Evolutionary conservation across 1,140 invertebrate species (phyloP), one percentile per base, ranked within the genome.

Genomic region (Drosophila santomea): DNA sequence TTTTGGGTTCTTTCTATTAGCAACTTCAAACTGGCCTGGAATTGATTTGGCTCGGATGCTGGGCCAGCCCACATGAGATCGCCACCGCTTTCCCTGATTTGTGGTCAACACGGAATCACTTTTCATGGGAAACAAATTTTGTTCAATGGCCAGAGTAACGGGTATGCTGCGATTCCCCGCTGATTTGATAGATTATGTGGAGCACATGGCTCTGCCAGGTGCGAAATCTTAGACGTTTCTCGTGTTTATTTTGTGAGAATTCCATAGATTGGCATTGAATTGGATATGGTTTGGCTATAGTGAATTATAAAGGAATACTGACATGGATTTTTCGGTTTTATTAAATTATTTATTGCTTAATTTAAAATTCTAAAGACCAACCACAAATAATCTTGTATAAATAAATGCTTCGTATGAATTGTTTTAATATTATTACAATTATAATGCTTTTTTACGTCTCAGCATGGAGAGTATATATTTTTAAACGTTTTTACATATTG

Each of bases 1-100:
- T 41, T 43, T 44, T 20, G 78, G 78, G 78, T 69, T 88, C 55
- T 88, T 80, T 80, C 83, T 77, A 88, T 88, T 88, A 88, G 79
- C 84, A 77, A 59, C 51, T 55, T 43, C 0, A 43, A 5, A 55
- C 15, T 32, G 66, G 39, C 62, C 50, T 2, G 44, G 58, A 64
- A 45, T 64, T 23, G 47, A 38, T 36, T 66, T 44, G 47, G 20
- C 20, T 52, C 17, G 20, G 66, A 54, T 38, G 52, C 25, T 50
- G 63, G 74, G 56, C 41, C 56, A 73, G 69, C 69, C 83, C 78
- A 85, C 81, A 85, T 80, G 48, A 51, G 50, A 43, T 12, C 5
- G 11, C 57, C 47, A 69, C 45, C 56, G 32, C 10, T 62, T 64
- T 71, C 58, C 41, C 64, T 69, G 83, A 86, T 88, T 82, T 86